Percentiles rank a stretch among this genome's conserved stretches.
Conservation (phyloP, 2,113 vertebrate species). For the Paracanthobrama guichenoti region DNA sequence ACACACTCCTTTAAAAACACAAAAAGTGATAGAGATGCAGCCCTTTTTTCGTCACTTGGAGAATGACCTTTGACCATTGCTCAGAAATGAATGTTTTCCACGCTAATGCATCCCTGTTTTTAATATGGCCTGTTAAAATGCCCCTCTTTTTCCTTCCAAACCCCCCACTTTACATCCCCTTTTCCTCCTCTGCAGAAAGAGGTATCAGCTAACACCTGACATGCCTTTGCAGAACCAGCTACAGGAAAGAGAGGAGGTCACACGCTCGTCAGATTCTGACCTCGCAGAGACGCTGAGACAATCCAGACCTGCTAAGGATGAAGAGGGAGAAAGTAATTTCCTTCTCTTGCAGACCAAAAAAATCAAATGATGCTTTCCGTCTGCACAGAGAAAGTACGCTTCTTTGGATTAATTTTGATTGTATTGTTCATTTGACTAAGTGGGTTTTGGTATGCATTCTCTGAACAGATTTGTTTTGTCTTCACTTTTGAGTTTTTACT, state of each 20-base stretch:
- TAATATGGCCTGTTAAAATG: slow-evolving; percentile 62
- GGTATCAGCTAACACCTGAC: slow-evolving; percentile 69
- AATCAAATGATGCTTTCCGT: slow-evolving; percentile 12
- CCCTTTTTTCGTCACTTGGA: slow-evolving; percentile 61
- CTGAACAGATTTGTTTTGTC: not conserved
- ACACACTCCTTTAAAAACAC: slow-evolving; percentile 45
- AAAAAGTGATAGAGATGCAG: slow-evolving; percentile 11
- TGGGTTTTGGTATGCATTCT: not conserved
- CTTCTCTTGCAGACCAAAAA: slow-evolving; percentile 16
- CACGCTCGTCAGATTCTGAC: slow-evolving; percentile 63
- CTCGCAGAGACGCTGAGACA: slow-evolving; percentile 64
- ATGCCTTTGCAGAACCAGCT: slow-evolving; percentile 55
- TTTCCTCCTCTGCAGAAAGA: slow-evolving; percentile 57
- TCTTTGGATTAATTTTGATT: not conserved
- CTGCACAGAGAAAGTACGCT: not conserved
- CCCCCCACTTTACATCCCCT: slow-evolving; percentile 37
- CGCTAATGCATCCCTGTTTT: slow-evolving; percentile 61
- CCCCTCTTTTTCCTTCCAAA: slow-evolving; percentile 1
- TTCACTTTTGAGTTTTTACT: not conserved
- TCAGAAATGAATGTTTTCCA: slow-evolving; percentile 59
- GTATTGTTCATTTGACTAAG: not conserved
- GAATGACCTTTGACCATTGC: slow-evolving; percentile 54
- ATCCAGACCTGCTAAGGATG: slow-evolving; percentile 63
- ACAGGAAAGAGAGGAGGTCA: slow-evolving; percentile 67
- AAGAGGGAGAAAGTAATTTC: slow-evolving; percentile 50